Evolutionary conservation across 2,797 vertebrate genomes (phyloP), one percentile per base, ranked within the genome.

Genomic region (Lutjanus argentimaculatus): DNA sequence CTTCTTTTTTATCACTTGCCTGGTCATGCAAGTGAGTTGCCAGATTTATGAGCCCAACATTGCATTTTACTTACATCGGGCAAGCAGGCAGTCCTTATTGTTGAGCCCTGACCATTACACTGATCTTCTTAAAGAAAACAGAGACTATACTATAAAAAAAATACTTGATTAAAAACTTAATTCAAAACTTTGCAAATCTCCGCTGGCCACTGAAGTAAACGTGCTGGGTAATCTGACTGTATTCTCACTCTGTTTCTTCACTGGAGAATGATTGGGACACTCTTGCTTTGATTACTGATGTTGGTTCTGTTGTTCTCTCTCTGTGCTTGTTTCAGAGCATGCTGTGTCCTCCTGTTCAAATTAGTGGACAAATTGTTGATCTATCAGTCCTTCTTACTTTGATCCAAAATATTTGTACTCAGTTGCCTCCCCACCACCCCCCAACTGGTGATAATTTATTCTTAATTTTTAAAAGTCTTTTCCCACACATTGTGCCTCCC

Each of bases 401-500:
- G 67, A 77, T 85, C 56, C 52, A 67, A 75, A 57, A 55, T 75
- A 75, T 67, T 73, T 75, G 49, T 49, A 17, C 56, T 79, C 7
- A 19, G 30, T 36, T 2, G 30, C 22, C 12, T 46, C 19, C 2
- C 7, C 25, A 46, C 22, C 19, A 36, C 58, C 40, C 74, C 72
- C 70, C 77, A 42, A 77, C 6, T 72, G 52, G 73, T 70, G 75
- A 83, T 79, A 40, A 88, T 87, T 77, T 77, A 71, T 83, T 83
- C 69, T 40, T 22, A 40, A 45, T 78, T 69, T 72, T 52, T 55
- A 5, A 21, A 42, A 59, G 52, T 75, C 14, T 77, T 86, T 87
- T 92, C 90, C 86, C 90, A 93, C 89, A 85, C 75, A 80, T 22
- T 63, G 75, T 66, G 36, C 55, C 71, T 88, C 68, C 57, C 57